Conservation (phyloP, 2,113 vertebrate genomes). For the Pionites leucogaster region DNA sequence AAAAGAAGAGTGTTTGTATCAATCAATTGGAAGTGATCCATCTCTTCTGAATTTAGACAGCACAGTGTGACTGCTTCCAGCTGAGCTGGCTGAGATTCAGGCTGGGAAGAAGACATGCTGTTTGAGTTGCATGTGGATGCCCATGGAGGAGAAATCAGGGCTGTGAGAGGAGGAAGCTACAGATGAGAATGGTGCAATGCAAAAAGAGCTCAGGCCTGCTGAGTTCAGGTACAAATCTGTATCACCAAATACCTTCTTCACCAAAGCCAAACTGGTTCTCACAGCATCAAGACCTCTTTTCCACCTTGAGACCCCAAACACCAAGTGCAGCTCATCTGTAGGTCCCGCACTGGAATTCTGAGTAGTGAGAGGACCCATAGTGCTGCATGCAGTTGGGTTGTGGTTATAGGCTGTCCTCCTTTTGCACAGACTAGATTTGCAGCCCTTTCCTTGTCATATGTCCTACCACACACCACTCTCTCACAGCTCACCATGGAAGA, state of each 20-base stretch:
- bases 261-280: background rate
- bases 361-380: background rate
- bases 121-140: accelerated
- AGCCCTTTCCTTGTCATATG: background rate
- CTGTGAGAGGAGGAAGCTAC: background rate
- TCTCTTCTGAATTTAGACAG: background rate
- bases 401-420: background rate
- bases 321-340: background rate
- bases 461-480: background rate
- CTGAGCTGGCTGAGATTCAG: background rate
- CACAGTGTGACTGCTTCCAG: background rate
- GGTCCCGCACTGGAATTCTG: background rate
- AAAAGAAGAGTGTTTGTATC: background rate
- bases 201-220: background rate
- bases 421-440: background rate
- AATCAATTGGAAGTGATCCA: background rate
- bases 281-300: background rate
- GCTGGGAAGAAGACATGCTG: background rate
- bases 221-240: background rate
- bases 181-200: background rate
- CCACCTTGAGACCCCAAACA: background rate
- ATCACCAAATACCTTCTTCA: background rate
- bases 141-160: background rate
- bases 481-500: accelerated
- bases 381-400: accelerated